A percentile compares a stretch with the other conserved stretches of the same genome.
Conservation (phyloP, 2,797 vertebrate genomes). For the Danio tinwini region DNA sequence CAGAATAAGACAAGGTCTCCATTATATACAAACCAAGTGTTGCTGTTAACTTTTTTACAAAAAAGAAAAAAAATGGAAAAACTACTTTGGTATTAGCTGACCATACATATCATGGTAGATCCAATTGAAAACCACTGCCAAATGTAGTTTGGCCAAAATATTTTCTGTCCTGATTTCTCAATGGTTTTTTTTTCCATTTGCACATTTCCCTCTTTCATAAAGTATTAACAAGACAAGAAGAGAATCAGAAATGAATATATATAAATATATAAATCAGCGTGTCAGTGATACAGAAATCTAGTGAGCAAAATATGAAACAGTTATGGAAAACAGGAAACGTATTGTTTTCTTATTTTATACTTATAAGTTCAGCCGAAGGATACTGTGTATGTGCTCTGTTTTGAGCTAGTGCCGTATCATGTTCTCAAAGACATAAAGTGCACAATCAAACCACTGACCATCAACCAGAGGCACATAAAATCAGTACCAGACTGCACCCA, state of each 20-base stretch:
- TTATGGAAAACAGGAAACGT: constrained; percentile 33
- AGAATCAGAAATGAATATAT: too few species aligned
- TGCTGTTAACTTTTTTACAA: too few species aligned
- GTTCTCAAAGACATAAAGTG: constrained; percentile 28
- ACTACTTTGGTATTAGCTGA: background rate
- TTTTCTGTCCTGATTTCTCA: background rate
- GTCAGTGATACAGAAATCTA: constrained; percentile 6
- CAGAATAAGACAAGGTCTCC: too few species aligned
- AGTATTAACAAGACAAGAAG: too few species aligned
- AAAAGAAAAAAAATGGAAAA: too few species aligned
- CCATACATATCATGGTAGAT: background rate
- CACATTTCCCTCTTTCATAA: background rate
- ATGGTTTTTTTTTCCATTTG: background rate
- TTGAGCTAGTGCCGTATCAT: constrained; percentile 5
- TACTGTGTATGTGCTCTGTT: constrained; percentile 4
- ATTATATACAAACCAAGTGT: too few species aligned
- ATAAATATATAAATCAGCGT: background rate
- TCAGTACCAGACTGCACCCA: constrained; percentile 23
- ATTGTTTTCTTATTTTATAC: constrained; percentile 18
- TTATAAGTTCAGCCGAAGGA: background rate
- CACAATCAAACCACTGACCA: constrained; percentile 15
- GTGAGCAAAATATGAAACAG: constrained; percentile 25
- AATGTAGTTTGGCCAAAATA: background rate
- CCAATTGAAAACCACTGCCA: background rate
- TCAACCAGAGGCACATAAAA: constrained; percentile 6